Conservation (phyloP, 92 coral and sea anemone species). For the Zoanthus sociatus region DNA sequence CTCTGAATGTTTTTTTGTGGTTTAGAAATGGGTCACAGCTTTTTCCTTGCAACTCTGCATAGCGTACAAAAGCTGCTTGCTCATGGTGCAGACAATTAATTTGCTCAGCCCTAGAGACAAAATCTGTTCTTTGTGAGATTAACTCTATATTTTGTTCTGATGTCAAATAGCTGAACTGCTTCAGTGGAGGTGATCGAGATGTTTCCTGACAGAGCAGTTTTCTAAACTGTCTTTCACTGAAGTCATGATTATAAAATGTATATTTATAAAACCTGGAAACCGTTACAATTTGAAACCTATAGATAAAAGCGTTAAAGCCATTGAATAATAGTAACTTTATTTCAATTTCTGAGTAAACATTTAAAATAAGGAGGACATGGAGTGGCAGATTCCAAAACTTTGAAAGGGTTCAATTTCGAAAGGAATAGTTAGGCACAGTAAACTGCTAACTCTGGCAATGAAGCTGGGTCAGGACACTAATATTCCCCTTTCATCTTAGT, state of each 20-base stretch:
- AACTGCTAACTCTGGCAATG: background rate
- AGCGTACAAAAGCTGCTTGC: too few species aligned
- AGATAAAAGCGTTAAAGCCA: background rate
- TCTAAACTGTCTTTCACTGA: constrained; percentile 17
- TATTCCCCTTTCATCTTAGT: background rate
- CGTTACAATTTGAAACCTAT: background rate
- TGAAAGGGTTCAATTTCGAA: background rate
- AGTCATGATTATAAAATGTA: background rate
- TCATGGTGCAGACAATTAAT: too few species aligned
- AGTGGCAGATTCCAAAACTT: too few species aligned
- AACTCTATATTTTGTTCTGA: too few species aligned
- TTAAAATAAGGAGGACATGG: too few species aligned
- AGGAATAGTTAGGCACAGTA: background rate
- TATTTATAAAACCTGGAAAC: background rate
- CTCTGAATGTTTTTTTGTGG: constrained; percentile 49
- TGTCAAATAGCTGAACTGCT: constrained; percentile 35
- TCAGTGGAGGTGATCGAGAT: constrained; percentile 45
- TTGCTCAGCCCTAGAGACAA: too few species aligned
- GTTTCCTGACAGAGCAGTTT: too few species aligned
- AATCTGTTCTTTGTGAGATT: too few species aligned
- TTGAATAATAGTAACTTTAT: background rate
- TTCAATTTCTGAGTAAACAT: too few species aligned
- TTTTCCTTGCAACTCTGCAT: too few species aligned
- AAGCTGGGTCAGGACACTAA: background rate
- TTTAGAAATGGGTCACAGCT: constrained; percentile 58